These are phyloP conservation scores for Capreolus pygargus DNA, from an alignment of 2,113 vertebrate genomes.

Conservation along the genomic window DNA sequence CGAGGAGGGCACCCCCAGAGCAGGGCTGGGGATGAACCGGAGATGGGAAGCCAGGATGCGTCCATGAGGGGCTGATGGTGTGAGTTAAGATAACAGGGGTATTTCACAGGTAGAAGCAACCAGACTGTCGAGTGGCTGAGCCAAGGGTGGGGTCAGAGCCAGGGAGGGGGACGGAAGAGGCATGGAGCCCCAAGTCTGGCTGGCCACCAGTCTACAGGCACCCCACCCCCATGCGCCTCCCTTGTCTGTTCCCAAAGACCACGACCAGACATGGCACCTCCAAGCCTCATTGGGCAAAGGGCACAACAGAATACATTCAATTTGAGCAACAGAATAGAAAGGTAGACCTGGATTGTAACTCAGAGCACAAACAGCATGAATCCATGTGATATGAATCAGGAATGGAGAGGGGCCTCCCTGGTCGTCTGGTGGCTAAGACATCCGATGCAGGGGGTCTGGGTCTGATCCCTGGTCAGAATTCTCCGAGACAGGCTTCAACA, in stretches of 20 bases:
- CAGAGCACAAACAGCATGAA: background rate
- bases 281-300: background rate
- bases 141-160: no score
- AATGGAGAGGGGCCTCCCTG: background rate
- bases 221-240: rapidly evolving
- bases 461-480: background rate
- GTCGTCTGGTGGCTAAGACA: background rate
- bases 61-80: background rate
- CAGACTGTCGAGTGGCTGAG: background rate
- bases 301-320: background rate
- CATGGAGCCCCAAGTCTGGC: background rate
- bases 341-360: background rate
- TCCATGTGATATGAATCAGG: background rate
- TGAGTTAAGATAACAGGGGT: background rate
- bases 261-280: background rate
- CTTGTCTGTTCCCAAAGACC: background rate
- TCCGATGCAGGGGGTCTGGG: background rate
- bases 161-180: no score
- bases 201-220: background rate
- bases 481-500: background rate
- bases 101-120: background rate
- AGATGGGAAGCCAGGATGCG: no score
- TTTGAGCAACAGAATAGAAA: background rate
- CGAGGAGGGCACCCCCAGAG: background rate
- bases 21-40: background rate